Conservation (phyloP, 2,113 vertebrate genomes). For the Ameiurus melas region DNA sequence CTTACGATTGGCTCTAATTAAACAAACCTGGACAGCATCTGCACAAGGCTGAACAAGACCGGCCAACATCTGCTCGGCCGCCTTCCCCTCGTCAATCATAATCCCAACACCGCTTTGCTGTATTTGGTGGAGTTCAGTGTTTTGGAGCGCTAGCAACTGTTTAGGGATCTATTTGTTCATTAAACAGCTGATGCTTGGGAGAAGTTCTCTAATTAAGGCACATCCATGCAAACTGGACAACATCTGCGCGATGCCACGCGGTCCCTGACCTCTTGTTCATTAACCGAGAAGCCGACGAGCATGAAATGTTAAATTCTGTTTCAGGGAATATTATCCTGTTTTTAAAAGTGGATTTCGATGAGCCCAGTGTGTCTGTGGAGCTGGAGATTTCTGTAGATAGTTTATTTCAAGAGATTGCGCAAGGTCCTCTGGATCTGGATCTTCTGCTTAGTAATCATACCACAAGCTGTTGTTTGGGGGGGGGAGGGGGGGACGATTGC, state of each 20-base stretch:
- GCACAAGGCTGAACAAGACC: slow-evolving; percentile 1
- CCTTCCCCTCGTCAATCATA: slow-evolving; percentile 24
- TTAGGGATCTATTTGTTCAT: slow-evolving; percentile 27
- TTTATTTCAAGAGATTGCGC: neutral
- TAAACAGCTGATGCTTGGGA: slow-evolving; percentile 30
- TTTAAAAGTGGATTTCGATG: neutral
- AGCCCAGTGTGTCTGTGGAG: neutral
- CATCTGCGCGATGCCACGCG: slow-evolving; percentile 23
- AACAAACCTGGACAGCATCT: slow-evolving; percentile 39
- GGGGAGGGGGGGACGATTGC: too few relatives aligned
- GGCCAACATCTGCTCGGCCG: slow-evolving; percentile 5
- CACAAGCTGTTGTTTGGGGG: neutral
- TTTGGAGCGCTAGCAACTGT: neutral
- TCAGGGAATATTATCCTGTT: neutral
- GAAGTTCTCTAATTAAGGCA: slow-evolving; percentile 31
- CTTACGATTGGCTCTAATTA: slow-evolving; percentile 37
- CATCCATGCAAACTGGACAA: slow-evolving; percentile 11
- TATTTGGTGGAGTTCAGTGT: neutral
- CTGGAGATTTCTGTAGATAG: neutral
- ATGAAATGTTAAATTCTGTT: neutral
- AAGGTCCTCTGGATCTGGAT: neutral
- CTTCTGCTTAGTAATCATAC: neutral
- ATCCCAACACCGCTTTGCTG: neutral
- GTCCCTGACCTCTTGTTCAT: slow-evolving; percentile 19
- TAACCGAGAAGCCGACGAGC: neutral